Evolutionary conservation across 2,797 vertebrate species (phyloP), one percentile per base, ranked within the genome.

Genomic region (Numenius phaeopus): DNA sequence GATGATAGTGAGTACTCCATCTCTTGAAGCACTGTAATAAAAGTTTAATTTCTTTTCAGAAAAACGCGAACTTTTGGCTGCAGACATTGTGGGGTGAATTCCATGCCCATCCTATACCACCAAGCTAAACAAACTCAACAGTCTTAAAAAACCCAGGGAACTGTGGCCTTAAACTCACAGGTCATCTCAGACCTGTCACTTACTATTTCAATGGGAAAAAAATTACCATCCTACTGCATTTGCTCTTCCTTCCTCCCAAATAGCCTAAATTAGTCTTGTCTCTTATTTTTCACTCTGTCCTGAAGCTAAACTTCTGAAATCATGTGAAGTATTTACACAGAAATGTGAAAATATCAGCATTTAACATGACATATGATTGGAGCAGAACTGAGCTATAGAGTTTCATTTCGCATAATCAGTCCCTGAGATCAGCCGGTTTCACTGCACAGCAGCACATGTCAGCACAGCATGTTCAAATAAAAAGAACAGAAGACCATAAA

Each of bases 401-500:
- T 81, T 95, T 73, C 22, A 37, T 78, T 71, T 93, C 58, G 4
- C 22, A 3, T 83, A 58, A 70, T 80, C 71, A 81, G 26, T 20
- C 42, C 27, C 29, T 77, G 40, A 75, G 21, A 83, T 89, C 29
- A 78, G 62, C 59, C 3, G 3, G 7, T 57, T 93, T 89, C 65
- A 44, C 67, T 92, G 65, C 78, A 87, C 52, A 65, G 77, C 57
- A 82, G 65, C 59, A 40, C 61, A 42, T 40, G 27, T 23, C 75
- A 79, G 46, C 24, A 91, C 23, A 67, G 18, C 1, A 1, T 50
- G 44, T 55, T 91, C 46, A 81, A 54, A 94, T 75, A 80, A 85
- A 93, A 89, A 77, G 57, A 67, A n/a, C 7, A 69, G 54, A 90
- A 71, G 49, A 79, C 24, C 69, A 89, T 89, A 96, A 92, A 83